Conservation (phyloP, 2,888 invertebrate genomes). For the Lasioglossum morio region DNA sequence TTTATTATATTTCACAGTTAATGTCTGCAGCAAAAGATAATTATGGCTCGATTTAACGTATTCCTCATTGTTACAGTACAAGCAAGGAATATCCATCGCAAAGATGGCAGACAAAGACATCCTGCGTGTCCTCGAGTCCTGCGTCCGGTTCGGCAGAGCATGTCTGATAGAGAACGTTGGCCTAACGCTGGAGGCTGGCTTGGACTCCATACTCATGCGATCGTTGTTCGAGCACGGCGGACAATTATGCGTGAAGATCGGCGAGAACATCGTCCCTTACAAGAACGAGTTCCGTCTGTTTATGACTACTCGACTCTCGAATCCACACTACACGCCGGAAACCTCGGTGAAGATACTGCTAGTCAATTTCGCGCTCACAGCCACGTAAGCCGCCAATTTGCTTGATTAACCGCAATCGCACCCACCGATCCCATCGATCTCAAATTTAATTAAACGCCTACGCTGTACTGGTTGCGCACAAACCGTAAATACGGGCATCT, state of each 20-base stretch:
- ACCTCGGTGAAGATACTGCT: conserved; percentile 93
- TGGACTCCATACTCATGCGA: conserved; percentile 92
- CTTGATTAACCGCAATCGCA: background rate
- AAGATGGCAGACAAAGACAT: conserved; percentile 91
- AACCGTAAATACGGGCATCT: background rate
- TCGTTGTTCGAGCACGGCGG: conserved; percentile 93
- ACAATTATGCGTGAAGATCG: conserved; percentile 91
- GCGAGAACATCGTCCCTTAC: conserved; percentile 93
- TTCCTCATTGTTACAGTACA: conserved; percentile 85
- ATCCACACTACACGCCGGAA: conserved; percentile 96
- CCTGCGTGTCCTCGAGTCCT: conserved; percentile 89
- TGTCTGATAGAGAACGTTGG: conserved; percentile 94
- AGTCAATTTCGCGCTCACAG: conserved; percentile 95
- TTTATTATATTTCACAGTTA: background rate
- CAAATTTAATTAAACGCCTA: background rate
- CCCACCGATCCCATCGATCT: background rate
- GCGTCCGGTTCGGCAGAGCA: conserved; percentile 90
- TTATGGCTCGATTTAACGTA: background rate
- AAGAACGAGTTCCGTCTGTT: conserved; percentile 92
- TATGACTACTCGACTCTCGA: conserved; percentile 94
- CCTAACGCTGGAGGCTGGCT: conserved; percentile 93
- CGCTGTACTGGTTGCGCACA: background rate
- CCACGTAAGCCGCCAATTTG: conserved; percentile 86
- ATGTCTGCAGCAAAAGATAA: background rate
- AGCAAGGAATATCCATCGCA: conserved; percentile 89